Percentiles rank a stretch among this genome's conserved stretches.
Evolutionary conservation across 2,888 invertebrate species (phyloP).

Genomic region (Dorcus hopei): DNA sequence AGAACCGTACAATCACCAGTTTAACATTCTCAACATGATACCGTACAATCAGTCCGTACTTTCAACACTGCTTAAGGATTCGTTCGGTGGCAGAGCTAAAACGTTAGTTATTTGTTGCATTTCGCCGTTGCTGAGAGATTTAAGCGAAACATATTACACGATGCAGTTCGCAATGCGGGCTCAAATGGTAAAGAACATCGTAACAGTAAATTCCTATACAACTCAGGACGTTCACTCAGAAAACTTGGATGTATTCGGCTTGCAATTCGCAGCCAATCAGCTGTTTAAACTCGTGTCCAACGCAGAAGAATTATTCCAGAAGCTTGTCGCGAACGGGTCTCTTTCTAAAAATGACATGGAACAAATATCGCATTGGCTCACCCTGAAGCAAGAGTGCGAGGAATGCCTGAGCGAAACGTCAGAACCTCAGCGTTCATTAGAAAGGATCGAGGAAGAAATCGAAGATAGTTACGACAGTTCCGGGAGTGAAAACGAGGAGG

Average conservation of each 20-base stretch:
- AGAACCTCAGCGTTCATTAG: conserved; percentile 54
- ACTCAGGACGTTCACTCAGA: conserved; percentile 38
- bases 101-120: conserved; percentile 70
- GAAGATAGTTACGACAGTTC: conserved; percentile 37
- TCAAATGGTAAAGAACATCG: conserved; percentile 67
- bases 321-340: conserved; percentile 67
- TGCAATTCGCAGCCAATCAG: conserved; percentile 80
- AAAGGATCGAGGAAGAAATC: conserved; percentile 55
- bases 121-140: conserved; percentile 66
- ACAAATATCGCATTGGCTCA: conserved; percentile 79
- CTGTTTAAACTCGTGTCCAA: conserved; percentile 79
- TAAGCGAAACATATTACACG: conserved; percentile 67
- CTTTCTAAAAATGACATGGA: conserved; percentile 70
- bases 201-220: conserved; percentile 64
- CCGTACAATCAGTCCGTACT: conserved; percentile 65
- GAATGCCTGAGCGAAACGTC: conserved; percentile 67
- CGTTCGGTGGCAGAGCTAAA: conserved; percentile 73
- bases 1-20: conserved; percentile 41
- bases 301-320: conserved; percentile 80
- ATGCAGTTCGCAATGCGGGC: conserved; percentile 65
- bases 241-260: conserved; percentile 58
- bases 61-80: conserved; percentile 68
- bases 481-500: conserved; percentile 48
- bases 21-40: conserved; percentile 33
- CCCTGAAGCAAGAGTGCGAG: conserved; percentile 82